Percentiles rank a stretch among this genome's conserved stretches.
Evolutionary conservation across 2,797 vertebrate species (phyloP).

Genomic region (Intellagama lesueurii): DNA sequence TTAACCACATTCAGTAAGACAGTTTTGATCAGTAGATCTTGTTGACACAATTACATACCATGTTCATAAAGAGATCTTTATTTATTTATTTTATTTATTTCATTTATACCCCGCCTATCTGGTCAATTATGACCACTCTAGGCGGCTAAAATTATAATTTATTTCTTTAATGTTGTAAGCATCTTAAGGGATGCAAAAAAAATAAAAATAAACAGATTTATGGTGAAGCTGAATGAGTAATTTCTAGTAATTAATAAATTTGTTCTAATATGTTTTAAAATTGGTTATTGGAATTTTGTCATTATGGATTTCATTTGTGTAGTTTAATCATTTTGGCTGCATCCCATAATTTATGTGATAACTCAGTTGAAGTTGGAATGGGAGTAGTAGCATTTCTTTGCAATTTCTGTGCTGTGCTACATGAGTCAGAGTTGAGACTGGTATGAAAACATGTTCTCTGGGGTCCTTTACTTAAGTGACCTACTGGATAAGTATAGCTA

Average conservation of each 20-base stretch:
- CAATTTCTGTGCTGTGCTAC: not conserved
- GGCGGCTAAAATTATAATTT: not conserved
- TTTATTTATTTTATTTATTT: too few relatives aligned
- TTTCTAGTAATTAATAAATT: not conserved
- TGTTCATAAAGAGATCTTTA: not conserved
- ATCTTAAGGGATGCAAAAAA: not conserved
- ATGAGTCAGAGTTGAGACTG: not conserved
- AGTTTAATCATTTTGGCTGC: not conserved
- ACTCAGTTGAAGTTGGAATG: not conserved
- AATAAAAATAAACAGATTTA: not conserved
- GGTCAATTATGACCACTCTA: too few relatives aligned
- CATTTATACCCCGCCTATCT: too few relatives aligned
- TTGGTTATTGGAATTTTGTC: not conserved
- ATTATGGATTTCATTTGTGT: not conserved
- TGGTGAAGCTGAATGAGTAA: not conserved
- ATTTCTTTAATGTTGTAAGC: not conserved
- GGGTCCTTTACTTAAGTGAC: not conserved
- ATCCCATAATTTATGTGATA: not conserved
- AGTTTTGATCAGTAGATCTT: not conserved
- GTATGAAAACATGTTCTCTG: not conserved
- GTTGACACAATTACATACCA: too few relatives aligned
- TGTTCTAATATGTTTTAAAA: not conserved
- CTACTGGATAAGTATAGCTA: not conserved
- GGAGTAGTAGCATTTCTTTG: not conserved
- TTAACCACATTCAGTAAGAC: not conserved